phyloP scores from a whole-genome alignment of 1,140 invertebrate genomes.

The Drosophila hydei region DNA sequence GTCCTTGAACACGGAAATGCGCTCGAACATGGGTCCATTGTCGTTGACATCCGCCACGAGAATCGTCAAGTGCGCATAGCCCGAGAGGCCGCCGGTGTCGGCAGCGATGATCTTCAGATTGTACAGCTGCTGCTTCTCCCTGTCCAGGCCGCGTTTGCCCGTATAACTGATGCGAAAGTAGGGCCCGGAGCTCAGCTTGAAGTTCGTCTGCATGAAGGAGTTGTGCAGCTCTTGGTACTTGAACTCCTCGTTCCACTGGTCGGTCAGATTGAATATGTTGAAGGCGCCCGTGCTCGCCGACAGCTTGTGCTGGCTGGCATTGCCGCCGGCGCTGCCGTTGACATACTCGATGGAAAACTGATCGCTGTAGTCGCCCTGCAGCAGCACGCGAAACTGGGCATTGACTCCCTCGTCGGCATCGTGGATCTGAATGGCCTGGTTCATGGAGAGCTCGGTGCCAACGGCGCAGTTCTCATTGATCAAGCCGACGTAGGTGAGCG shows the following conservation, averaged over 20 bases:
- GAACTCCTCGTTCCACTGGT: slow-evolving; percentile 82
- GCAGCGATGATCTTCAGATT: slow-evolving; percentile 89
- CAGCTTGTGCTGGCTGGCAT: slow-evolving; percentile 54
- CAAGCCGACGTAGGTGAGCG: slow-evolving; percentile 89
- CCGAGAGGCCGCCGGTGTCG: slow-evolving; percentile 90
- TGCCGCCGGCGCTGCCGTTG: slow-evolving; percentile 44
- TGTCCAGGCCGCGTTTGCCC: slow-evolving; percentile 87
- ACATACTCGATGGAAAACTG: slow-evolving; percentile 89
- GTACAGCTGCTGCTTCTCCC: slow-evolving; percentile 90
- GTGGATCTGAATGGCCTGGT: slow-evolving; percentile 87
- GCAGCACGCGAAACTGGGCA: slow-evolving; percentile 89
- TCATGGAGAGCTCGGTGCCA: slow-evolving; percentile 89
- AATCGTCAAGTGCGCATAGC: slow-evolving; percentile 89
- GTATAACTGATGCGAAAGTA: slow-evolving; percentile 73
- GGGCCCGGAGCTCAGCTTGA: slow-evolving; percentile 63
- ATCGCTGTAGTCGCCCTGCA: slow-evolving; percentile 90
- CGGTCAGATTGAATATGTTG: slow-evolving; percentile 78
- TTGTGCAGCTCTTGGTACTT: slow-evolving; percentile 80
- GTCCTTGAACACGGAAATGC: slow-evolving; percentile 88
- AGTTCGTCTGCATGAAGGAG: slow-evolving; percentile 70
- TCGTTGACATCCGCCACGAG: slow-evolving; percentile 93
- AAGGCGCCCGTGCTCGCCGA: slow-evolving; percentile 49
- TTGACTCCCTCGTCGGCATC: slow-evolving; percentile 93
- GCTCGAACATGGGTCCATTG: slow-evolving; percentile 89
- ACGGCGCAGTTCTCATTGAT: slow-evolving; percentile 91